phyloP scores from a whole-genome alignment of 2,113 vertebrate genomes.

The Atlantisia rogersi region DNA sequence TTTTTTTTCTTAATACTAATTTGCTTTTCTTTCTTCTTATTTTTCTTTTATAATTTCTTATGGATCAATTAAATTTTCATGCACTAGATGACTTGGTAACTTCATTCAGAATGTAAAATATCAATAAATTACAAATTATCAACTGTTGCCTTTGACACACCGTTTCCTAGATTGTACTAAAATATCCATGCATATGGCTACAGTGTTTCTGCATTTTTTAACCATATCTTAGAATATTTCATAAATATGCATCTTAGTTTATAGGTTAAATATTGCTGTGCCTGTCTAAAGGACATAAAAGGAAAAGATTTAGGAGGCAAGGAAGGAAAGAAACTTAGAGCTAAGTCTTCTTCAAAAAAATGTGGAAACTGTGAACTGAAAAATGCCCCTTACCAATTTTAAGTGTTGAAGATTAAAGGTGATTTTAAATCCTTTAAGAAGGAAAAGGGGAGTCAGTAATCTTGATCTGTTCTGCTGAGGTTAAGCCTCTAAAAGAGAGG shows the following conservation, averaged over 20 bases:
- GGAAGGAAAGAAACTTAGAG: background rate
- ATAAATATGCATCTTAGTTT: background rate
- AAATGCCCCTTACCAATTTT: background rate
- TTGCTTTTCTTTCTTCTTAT: background rate
- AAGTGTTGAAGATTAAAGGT: background rate
- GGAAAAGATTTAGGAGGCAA: background rate
- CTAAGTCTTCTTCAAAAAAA: background rate
- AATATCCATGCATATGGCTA: background rate
- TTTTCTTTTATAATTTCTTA: background rate
- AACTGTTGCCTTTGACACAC: background rate
- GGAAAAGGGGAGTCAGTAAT: background rate
- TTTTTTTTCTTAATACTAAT: background rate
- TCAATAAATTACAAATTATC: background rate
- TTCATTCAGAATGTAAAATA: background rate
- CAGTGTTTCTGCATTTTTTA: background rate
- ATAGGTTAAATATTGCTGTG: background rate
- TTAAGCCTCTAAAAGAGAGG: background rate
- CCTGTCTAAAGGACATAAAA: background rate
- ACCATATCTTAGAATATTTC: background rate
- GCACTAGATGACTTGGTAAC: background rate
- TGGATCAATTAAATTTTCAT: background rate
- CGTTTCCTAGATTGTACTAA: background rate
- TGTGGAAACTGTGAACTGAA: background rate
- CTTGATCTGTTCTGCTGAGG: background rate
- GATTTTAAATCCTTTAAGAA: background rate